phyloP scores from a whole-genome alignment of 2,888 invertebrate genomes.

The Stenotaenia linearis region DNA sequence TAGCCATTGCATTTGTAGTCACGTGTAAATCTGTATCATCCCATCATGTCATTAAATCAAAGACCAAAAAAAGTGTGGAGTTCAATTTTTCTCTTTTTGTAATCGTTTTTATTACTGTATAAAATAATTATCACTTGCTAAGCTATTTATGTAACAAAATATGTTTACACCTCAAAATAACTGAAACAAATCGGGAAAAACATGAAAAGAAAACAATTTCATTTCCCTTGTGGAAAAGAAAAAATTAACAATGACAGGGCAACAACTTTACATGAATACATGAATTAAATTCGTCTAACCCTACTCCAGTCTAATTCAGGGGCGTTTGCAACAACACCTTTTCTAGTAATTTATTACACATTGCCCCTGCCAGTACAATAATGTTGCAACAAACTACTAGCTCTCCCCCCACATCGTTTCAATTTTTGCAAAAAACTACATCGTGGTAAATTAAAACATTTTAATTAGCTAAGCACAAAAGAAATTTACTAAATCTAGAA shows the following conservation, averaged over 20 bases:
- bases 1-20: slow-evolving; percentile 32
- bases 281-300: neutral
- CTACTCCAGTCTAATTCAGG: neutral
- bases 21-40: slow-evolving; percentile 31
- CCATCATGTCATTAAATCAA: slow-evolving; percentile 33
- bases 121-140: slow-evolving; percentile 9
- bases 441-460: neutral
- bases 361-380: neutral
- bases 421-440: neutral
- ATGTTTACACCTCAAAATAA: slow-evolving; percentile 8
- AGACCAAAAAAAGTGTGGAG: neutral
- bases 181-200: neutral
- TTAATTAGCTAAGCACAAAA: neutral
- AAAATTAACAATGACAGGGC: slow-evolving; percentile 5
- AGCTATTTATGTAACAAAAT: slow-evolving; percentile 9
- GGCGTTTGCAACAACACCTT: neutral
- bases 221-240: neutral
- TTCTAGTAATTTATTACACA: neutral
- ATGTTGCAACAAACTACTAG: neutral
- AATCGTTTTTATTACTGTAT: slow-evolving; percentile 1
- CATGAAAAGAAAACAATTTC: neutral
- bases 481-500: neutral
- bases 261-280: neutral
- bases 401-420: neutral
- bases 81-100: neutral